A percentile compares a stretch with the other conserved stretches of the same genome.
Conservation (phyloP, 2,113 vertebrate genomes). For the Cariama cristata region DNA sequence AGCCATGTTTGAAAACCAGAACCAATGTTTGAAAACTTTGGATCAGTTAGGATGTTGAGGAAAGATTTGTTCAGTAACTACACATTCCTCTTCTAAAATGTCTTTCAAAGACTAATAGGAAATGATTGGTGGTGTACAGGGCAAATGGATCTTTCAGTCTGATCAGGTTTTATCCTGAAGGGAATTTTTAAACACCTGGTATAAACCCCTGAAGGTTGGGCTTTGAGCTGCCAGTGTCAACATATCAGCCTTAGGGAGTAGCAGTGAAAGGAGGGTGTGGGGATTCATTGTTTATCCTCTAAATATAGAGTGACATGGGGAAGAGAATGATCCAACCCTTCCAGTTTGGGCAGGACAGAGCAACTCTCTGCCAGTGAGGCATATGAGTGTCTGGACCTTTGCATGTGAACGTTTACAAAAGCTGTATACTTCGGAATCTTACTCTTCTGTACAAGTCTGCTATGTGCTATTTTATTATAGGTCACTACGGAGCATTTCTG, state of each 20-base stretch:
- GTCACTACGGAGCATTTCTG: conserved; percentile 94
- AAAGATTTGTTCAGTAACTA: background rate
- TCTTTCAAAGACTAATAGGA: background rate
- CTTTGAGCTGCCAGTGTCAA: background rate
- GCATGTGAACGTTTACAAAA: background rate
- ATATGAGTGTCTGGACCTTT: background rate
- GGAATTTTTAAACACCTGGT: background rate
- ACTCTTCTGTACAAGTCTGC: background rate
- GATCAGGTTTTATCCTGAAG: background rate
- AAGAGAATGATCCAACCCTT: background rate
- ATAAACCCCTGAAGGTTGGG: background rate
- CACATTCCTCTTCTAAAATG: background rate
- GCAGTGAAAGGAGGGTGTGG: background rate
- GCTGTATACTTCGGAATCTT: background rate
- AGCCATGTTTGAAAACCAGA: background rate
- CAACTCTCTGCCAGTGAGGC: background rate
- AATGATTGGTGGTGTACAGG: background rate
- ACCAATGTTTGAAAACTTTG: background rate
- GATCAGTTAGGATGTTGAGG: background rate
- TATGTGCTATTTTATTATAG: conserved; percentile 60
- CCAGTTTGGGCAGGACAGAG: background rate
- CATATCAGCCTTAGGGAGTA: background rate
- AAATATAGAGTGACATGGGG: background rate
- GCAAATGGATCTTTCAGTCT: background rate
- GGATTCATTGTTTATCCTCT: background rate